Evolutionary conservation across 2,888 invertebrate species (phyloP).

Genomic region (Tipula unca): DNA sequence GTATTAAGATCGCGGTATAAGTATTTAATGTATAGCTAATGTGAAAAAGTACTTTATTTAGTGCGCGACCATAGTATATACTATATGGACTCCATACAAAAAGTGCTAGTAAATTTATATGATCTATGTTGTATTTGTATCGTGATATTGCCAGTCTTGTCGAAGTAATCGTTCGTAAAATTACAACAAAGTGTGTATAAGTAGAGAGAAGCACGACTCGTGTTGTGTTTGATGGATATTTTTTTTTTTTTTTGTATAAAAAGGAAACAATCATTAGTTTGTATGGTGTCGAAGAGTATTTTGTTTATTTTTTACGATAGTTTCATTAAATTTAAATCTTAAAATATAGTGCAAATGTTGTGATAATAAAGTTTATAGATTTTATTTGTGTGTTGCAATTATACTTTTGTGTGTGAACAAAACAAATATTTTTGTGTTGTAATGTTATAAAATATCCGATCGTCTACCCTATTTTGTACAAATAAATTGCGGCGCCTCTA

Average conservation of each 20-base stretch:
- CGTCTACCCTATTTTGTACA: neutral
- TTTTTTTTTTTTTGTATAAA: neutral
- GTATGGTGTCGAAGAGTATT: neutral
- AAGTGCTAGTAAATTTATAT: neutral
- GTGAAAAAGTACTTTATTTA: neutral
- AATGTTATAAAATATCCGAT: neutral
- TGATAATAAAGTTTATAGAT: neutral
- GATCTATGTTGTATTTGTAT: neutral
- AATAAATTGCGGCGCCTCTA: neutral
- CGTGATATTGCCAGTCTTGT: neutral
- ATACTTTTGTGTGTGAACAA: neutral
- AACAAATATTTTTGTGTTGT: neutral
- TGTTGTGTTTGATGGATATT: neutral
- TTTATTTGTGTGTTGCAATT: neutral
- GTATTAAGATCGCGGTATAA: neutral
- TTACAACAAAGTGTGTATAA: neutral
- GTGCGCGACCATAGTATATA: neutral
- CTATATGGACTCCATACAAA: neutral
- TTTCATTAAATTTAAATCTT: neutral
- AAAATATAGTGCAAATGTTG: conserved; percentile 8
- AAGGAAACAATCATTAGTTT: neutral
- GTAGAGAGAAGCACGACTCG: neutral
- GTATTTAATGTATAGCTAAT: neutral
- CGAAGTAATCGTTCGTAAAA: neutral
- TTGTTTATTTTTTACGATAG: neutral